These are phyloP conservation scores for Sapajus apella DNA, from an alignment of 2,113 vertebrate genomes.

Conservation along the genomic window DNA sequence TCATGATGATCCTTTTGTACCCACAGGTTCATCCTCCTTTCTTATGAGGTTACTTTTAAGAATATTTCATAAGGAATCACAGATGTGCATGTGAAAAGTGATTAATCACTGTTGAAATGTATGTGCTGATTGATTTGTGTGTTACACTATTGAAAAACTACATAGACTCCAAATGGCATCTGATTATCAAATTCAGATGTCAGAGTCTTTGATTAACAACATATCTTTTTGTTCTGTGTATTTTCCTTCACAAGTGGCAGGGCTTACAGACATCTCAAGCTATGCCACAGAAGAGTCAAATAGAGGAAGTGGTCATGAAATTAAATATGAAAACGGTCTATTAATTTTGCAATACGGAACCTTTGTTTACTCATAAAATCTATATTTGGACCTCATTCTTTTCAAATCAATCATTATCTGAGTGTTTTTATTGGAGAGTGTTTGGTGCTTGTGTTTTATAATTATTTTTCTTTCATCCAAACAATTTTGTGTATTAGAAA, in stretches of 20 bases:
- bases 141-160: conserved; percentile 31
- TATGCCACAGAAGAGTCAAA: background rate
- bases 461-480: conserved; percentile 24
- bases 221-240: background rate
- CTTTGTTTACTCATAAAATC: background rate
- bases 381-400: background rate
- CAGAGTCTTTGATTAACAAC: conserved; percentile 27
- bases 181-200: conserved; percentile 49
- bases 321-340: background rate
- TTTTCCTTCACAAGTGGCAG: conserved; percentile 44
- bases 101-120: conserved; percentile 35
- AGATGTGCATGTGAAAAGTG: conserved; percentile 21
- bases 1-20: background rate
- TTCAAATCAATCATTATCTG: background rate
- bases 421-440: background rate
- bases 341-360: background rate
- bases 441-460: conserved; percentile 12
- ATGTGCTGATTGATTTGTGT: background rate
- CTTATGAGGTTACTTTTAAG: conserved; percentile 32
- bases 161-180: conserved; percentile 36
- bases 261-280: background rate
- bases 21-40: background rate
- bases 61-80: conserved; percentile 14
- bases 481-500: background rate
- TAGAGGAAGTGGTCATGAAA: background rate